Conservation (phyloP, 2,888 invertebrate genomes). For the Pristionchus arcanus region DNA sequence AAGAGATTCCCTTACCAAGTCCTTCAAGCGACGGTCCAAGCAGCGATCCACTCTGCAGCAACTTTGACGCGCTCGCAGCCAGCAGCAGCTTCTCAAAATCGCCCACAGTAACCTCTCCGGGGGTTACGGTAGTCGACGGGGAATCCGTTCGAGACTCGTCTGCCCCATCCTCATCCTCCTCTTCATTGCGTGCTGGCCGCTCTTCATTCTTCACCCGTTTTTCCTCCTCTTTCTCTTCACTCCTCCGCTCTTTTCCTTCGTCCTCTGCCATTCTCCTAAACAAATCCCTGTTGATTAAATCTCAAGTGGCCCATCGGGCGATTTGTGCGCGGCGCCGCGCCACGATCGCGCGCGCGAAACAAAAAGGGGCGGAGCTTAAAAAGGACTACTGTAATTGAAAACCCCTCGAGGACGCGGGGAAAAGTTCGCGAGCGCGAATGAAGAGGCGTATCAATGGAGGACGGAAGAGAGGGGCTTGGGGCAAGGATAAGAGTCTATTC, state of each 20-base stretch:
- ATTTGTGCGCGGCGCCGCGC: not conserved
- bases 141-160: slow-evolving; percentile 16
- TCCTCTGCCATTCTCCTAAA: not conserved
- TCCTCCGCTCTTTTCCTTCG: not conserved
- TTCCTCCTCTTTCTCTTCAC: slow-evolving; percentile 19
- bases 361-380: slow-evolving; percentile 47
- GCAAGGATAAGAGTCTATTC: slow-evolving; percentile 23
- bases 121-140: slow-evolving; percentile 20
- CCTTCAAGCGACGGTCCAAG: slow-evolving; percentile 2
- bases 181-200: slow-evolving; percentile 14
- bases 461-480: not conserved
- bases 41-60: not conserved
- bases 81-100: slow-evolving; percentile 51
- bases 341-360: not conserved
- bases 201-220: not conserved
- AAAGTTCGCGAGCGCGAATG: not conserved
- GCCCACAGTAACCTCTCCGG: slow-evolving; percentile 45
- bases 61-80: not conserved
- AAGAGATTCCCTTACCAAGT: slow-evolving; percentile 16
- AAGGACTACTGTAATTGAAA: slow-evolving; percentile 54
- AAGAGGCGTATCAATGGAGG: slow-evolving; percentile 43
- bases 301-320: slow-evolving; percentile 22
- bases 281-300: slow-evolving; percentile 43
- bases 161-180: slow-evolving; percentile 12
- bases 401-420: not conserved